Evolutionary conservation across 2,113 vertebrate species (phyloP).

Genomic region (Meleagris gallopavo): DNA sequence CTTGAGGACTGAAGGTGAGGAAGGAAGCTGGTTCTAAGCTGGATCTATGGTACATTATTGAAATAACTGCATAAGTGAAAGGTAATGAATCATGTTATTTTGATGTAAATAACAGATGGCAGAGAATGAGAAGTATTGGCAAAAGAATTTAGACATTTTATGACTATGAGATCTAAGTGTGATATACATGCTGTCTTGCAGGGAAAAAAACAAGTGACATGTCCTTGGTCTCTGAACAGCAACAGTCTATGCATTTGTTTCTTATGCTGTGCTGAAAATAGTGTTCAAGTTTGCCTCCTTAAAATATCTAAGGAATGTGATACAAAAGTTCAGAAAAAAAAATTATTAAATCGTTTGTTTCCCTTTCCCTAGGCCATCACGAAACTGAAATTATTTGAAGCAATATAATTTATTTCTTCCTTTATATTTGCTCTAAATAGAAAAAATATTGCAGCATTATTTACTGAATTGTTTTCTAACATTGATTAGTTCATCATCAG

Average conservation of each 20-base stretch:
- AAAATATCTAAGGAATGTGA: not conserved
- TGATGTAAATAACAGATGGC: not conserved
- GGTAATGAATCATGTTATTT: not conserved
- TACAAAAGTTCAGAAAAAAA: not conserved
- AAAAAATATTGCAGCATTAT: slow-evolving; percentile 41
- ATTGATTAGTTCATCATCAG: slow-evolving; percentile 12
- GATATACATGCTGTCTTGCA: not conserved
- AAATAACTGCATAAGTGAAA: not conserved
- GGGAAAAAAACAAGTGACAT: fast-evolving
- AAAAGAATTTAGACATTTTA: not conserved
- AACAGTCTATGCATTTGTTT: not conserved
- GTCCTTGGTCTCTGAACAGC: not conserved
- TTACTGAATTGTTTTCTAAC: slow-evolving; percentile 56
- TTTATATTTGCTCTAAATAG: slow-evolving; percentile 29
- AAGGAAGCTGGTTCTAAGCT: not conserved
- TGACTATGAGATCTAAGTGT: not conserved
- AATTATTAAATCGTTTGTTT: not conserved
- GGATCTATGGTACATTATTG: not conserved
- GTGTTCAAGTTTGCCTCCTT: not conserved
- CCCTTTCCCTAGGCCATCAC: not conserved
- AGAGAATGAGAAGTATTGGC: not conserved
- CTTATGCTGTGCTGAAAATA: not conserved
- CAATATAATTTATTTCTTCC: slow-evolving; percentile 1
- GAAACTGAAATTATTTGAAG: not conserved
- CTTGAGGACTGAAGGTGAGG: fast-evolving